Percentiles rank a stretch among this genome's conserved stretches.
phyloP scores from a whole-genome alignment of 2,888 invertebrate genomes.

The Rapana venosa region DNA sequence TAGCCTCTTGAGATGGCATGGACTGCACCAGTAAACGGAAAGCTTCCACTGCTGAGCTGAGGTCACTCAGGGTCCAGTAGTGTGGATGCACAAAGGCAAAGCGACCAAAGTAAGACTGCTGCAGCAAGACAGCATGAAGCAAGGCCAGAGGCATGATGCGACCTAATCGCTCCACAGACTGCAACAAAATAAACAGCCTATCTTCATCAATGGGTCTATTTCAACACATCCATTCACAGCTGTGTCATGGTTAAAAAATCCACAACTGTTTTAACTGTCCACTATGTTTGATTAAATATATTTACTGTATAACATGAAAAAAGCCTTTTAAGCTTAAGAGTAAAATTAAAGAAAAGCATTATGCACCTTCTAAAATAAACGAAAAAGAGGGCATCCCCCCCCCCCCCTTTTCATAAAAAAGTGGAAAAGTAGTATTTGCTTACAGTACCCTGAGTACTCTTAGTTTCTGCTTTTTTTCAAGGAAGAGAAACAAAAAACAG shows the following conservation, averaged over 20 bases:
- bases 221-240: neutral
- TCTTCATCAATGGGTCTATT: neutral
- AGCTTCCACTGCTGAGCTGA: slow-evolving; percentile 66
- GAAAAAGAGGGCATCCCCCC: no score
- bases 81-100: slow-evolving; percentile 63
- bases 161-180: slow-evolving; percentile 49
- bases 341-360: no score
- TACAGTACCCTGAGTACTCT: no score
- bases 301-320: no score
- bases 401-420: no score
- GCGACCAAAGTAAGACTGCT: slow-evolving; percentile 69
- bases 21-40: slow-evolving; percentile 62
- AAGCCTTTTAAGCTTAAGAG: no score
- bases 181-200: slow-evolving; percentile 12
- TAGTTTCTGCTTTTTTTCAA: no score
- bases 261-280: no score
- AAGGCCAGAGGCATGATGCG: slow-evolving; percentile 68
- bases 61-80: slow-evolving; percentile 71
- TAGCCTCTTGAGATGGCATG: slow-evolving; percentile 53
- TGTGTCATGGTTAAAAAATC: neutral
- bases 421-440: no score
- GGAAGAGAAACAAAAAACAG: no score
- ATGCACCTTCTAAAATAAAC: no score
- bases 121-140: slow-evolving; percentile 69
- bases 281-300: no score